These are phyloP conservation scores for Copidosoma aretas DNA, from an alignment of 2,888 invertebrate species.

Conservation along the genomic window DNA sequence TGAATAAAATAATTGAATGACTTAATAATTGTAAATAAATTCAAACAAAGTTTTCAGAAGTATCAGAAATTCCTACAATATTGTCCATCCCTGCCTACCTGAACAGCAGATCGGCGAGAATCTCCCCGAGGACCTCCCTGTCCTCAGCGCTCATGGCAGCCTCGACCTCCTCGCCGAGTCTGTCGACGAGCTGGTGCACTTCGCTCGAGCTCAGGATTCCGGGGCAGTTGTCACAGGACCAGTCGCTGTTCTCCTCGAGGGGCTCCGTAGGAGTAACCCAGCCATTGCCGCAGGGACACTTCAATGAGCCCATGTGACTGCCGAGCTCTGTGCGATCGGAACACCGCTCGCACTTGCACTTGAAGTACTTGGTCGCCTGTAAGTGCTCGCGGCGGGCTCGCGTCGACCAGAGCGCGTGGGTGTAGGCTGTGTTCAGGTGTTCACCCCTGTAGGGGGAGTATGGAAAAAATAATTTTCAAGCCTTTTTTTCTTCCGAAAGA, in stretches of 20 bases:
- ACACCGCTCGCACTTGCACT: constrained; percentile 77
- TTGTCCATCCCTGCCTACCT: too few relatives aligned
- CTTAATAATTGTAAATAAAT: too few relatives aligned
- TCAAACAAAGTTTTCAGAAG: too few relatives aligned
- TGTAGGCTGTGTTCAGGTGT: constrained; percentile 84
- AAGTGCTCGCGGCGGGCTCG: constrained; percentile 77
- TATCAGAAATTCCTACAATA: too few relatives aligned
- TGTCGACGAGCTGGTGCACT: constrained; percentile 72
- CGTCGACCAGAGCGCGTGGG: constrained; percentile 63
- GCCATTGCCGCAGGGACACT: constrained; percentile 72
- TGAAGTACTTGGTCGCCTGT: constrained; percentile 79
- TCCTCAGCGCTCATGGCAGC: constrained; percentile 69
- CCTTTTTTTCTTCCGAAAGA: too few relatives aligned
- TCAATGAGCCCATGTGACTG: constrained; percentile 75
- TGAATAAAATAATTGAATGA: too few relatives aligned
- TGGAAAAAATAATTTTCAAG: too few relatives aligned
- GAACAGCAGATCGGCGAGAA: constrained; percentile 72
- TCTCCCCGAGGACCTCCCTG: constrained; percentile 72
- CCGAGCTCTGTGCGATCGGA: constrained; percentile 81
- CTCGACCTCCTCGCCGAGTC: constrained; percentile 81
- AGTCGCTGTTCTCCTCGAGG: constrained; percentile 74
- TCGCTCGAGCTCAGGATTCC: constrained; percentile 71
- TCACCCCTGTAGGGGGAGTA: too few relatives aligned
- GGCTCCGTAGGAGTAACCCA: constrained; percentile 76
- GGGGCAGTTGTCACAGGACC: constrained; percentile 77